Percentiles rank a stretch among this genome's conserved stretches.
These are phyloP conservation scores for Torymus auratus DNA, from an alignment of 2,888 invertebrate species.

Conservation along the genomic window DNA sequence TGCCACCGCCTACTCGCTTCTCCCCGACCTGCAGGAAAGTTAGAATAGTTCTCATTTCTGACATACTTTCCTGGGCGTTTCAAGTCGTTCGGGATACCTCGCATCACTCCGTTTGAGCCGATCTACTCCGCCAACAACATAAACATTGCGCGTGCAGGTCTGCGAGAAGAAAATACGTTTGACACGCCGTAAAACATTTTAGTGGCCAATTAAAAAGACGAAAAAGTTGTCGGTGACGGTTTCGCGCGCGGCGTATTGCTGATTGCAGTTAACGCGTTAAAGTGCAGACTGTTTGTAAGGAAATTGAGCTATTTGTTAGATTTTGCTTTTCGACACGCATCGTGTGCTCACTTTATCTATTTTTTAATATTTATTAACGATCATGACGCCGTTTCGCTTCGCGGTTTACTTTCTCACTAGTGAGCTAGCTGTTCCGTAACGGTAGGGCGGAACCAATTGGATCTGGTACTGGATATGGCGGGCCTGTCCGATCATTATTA, in stretches of 20 bases:
- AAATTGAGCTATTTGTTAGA: constrained; percentile 11
- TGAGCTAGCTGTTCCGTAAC: too few relatives aligned
- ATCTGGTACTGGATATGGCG: too few relatives aligned
- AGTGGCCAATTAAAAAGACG: constrained; percentile 24
- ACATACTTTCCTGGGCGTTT: constrained; percentile 62
- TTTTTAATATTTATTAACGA: too few relatives aligned
- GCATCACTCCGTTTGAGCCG: constrained; percentile 32
- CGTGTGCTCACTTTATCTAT: too few relatives aligned
- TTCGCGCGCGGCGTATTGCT: neutral
- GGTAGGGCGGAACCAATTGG: too few relatives aligned
- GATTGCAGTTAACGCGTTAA: constrained; percentile 18
- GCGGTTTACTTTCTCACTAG: too few relatives aligned
- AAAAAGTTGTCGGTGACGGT: neutral
- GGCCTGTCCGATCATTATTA: too few relatives aligned
- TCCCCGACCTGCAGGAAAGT: constrained; percentile 59
- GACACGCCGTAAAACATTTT: constrained; percentile 36
- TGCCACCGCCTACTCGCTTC: neutral
- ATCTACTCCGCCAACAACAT: constrained; percentile 44
- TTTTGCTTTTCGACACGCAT: neutral
- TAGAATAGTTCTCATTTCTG: constrained; percentile 62
- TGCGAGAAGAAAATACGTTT: constrained; percentile 29
- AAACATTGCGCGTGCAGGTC: constrained; percentile 24
- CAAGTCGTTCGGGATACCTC: constrained; percentile 48
- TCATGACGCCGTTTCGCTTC: too few relatives aligned
- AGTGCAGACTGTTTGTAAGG: constrained; percentile 3